phyloP scores from a whole-genome alignment of 2,797 vertebrate species.

The Dipus sagitta region DNA sequence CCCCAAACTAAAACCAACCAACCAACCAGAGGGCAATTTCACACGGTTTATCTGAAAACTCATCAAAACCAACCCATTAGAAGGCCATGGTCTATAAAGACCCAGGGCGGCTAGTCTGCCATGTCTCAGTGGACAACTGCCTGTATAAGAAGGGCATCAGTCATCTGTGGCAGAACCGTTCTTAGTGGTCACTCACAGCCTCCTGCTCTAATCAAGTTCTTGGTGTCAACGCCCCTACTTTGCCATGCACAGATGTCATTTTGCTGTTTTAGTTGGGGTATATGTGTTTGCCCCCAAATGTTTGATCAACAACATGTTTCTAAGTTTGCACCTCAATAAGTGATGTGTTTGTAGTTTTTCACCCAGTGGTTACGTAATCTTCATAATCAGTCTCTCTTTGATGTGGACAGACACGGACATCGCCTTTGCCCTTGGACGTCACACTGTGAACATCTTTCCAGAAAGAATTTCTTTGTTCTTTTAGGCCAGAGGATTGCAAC shows the following conservation, averaged over 20 bases:
- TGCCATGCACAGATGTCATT: background rate
- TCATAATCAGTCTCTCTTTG: background rate
- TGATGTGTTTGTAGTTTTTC: accelerated
- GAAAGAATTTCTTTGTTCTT: background rate
- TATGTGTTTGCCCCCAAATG: background rate
- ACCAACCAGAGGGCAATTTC: background rate
- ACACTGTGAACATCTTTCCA: background rate
- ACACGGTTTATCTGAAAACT: background rate
- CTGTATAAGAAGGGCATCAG: background rate
- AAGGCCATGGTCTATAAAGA: too few species aligned
- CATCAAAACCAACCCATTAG: accelerated
- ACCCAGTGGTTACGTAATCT: background rate
- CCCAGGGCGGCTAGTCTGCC: accelerated
- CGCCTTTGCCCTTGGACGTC: background rate
- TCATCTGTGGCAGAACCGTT: background rate
- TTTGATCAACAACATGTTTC: background rate
- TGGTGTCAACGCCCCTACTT: background rate
- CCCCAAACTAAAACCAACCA: background rate
- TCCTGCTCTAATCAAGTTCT: background rate
- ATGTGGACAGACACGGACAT: background rate
- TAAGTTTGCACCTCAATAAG: accelerated
- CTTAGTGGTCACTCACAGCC: background rate
- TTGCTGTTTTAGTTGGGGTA: too few species aligned
- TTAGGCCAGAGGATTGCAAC: background rate
- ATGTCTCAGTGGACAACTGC: background rate